Evolutionary conservation across 2,888 invertebrate genomes (phyloP).

Genomic region (Synergus itoensis): DNA sequence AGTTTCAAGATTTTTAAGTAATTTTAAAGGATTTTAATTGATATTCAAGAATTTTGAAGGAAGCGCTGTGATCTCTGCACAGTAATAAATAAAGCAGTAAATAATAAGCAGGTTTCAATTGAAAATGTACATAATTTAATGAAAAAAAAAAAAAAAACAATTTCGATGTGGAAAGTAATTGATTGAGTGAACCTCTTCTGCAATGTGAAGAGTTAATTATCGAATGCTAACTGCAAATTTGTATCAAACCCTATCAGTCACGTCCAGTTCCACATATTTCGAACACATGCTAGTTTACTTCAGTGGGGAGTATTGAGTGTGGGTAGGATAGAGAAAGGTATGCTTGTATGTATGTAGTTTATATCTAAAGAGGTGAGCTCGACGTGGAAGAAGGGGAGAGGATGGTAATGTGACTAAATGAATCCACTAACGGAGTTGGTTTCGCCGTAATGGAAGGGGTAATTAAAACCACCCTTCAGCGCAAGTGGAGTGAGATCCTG

Average conservation of each 20-base stretch:
- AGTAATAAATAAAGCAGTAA: too few relatives aligned
- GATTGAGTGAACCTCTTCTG: not conserved
- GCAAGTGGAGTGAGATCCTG: conserved; percentile 32
- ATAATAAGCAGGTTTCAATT: too few relatives aligned
- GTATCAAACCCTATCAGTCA: conserved; percentile 23
- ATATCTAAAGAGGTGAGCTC: conserved; percentile 40
- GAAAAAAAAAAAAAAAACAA: not conserved
- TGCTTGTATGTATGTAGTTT: conserved; percentile 28
- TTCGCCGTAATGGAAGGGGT: conserved; percentile 74
- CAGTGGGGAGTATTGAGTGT: not conserved
- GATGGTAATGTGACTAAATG: conserved; percentile 76
- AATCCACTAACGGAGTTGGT: conserved; percentile 76
- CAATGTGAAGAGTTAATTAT: not conserved
- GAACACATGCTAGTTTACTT: not conserved
- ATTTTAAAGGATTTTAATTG: too few relatives aligned
- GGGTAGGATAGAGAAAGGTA: not conserved
- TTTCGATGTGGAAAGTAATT: not conserved
- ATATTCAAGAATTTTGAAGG: too few relatives aligned
- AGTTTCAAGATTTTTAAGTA: too few relatives aligned
- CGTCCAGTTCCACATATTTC: conserved; percentile 35
- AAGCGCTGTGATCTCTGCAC: too few relatives aligned
- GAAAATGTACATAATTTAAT: too few relatives aligned
- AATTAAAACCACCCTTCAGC: conserved; percentile 73
- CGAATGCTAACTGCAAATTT: not conserved
- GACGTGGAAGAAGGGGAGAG: conserved; percentile 48